phyloP scores from a whole-genome alignment of 2,888 invertebrate species.

The Nephrotoma guestfalica region DNA sequence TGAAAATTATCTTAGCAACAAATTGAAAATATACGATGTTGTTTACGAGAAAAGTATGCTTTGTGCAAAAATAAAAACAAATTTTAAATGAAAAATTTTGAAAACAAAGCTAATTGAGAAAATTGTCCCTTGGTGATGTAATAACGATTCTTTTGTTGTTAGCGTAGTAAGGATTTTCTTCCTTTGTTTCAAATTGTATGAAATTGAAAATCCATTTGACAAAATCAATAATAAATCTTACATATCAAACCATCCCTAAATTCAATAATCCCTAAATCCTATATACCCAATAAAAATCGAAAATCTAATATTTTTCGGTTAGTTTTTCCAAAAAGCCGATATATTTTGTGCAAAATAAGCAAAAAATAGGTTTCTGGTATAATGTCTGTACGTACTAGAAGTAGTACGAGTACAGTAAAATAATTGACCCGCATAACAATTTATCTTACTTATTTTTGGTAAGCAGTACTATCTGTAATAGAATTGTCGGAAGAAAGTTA shows the following conservation, averaged over 20 bases:
- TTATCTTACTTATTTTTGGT: background rate
- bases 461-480: background rate
- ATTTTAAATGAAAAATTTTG: background rate
- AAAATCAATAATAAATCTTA: background rate
- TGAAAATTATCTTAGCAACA: background rate
- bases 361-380: background rate
- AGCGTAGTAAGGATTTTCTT: background rate
- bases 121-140: background rate
- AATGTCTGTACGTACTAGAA: background rate
- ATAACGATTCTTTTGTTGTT: background rate
- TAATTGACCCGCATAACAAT: background rate
- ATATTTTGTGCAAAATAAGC: background rate
- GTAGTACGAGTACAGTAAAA: background rate
- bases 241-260: background rate
- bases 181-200: background rate
- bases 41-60: background rate
- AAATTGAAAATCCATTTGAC: background rate
- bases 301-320: background rate
- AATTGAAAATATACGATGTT: background rate
- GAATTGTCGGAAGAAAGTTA: background rate
- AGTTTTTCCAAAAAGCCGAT: background rate
- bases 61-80: background rate
- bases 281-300: background rate
- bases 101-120: background rate
- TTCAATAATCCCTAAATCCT: background rate